phyloP scores from a whole-genome alignment of 2,797 vertebrate species.

The Centropyge bicolor region DNA sequence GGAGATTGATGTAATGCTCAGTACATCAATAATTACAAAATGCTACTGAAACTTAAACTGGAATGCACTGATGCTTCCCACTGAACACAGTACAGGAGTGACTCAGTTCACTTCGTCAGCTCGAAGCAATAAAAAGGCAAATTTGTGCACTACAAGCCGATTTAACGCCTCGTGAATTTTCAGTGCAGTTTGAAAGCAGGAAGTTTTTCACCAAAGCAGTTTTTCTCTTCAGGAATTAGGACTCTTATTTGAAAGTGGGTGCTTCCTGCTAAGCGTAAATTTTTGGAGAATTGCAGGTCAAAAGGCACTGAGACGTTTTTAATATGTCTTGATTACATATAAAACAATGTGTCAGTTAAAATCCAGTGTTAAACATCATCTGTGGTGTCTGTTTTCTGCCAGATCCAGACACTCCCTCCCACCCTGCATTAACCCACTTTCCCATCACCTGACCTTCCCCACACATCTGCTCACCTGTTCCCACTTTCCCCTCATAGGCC shows the following conservation, averaged over 20 bases:
- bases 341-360: not conserved
- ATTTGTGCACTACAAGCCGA: slow-evolving; percentile 2
- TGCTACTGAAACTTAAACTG: slow-evolving; percentile 26
- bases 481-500: not conserved
- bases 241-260: not conserved
- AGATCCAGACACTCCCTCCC: not conserved
- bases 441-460: not conserved
- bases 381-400: not conserved
- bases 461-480: not conserved
- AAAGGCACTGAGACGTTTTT: slow-evolving; percentile 10
- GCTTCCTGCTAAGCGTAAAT: not conserved
- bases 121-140: not conserved
- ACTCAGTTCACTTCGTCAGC: not conserved
- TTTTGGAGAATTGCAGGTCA: slow-evolving; percentile 41
- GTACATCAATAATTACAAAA: slow-evolving; percentile 30
- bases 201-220: not conserved
- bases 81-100: slow-evolving; percentile 39
- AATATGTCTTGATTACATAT: not conserved
- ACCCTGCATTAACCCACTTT: not conserved
- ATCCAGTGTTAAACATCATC: too few relatives aligned
- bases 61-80: slow-evolving; percentile 60
- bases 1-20: slow-evolving; percentile 23
- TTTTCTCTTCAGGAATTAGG: not conserved
- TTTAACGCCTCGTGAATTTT: not conserved
- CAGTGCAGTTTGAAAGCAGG: not conserved